Percentiles rank a stretch among this genome's conserved stretches.
These are phyloP conservation scores for Rallus limicola DNA, from an alignment of 2,113 vertebrate genomes.

Conservation along the genomic window DNA sequence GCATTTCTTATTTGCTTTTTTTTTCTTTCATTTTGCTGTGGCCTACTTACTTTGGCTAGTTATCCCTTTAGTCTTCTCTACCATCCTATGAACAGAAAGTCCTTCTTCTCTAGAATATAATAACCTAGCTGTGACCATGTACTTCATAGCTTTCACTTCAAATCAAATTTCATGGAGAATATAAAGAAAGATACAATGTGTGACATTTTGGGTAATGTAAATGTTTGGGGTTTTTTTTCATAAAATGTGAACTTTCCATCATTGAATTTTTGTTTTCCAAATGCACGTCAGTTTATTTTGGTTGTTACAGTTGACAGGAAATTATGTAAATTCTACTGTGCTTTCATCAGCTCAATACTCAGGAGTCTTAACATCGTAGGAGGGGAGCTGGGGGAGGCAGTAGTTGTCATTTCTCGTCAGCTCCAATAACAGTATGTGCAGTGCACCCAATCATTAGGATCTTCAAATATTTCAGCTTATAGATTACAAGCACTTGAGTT, in stretches of 20 bases:
- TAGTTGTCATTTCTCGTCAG: not conserved
- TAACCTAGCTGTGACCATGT: not conserved
- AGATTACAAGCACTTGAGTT: not conserved
- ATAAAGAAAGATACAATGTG: not conserved
- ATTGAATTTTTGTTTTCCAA: not conserved
- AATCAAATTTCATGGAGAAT: not conserved
- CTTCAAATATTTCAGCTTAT: not conserved
- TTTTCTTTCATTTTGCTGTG: not conserved
- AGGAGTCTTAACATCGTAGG: fast-evolving
- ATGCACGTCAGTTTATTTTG: not conserved
- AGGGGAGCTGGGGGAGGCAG: not conserved
- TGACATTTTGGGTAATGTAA: not conserved
- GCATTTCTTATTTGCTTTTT: not conserved
- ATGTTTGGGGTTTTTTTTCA: not conserved
- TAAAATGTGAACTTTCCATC: not conserved
- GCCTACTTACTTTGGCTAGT: not conserved
- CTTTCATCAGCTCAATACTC: not conserved
- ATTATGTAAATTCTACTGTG: not conserved
- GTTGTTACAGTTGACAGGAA: not conserved
- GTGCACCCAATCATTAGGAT: not conserved
- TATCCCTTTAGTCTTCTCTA: not conserved
- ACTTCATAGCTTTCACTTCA: not conserved
- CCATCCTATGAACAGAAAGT: not conserved
- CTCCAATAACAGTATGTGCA: not conserved
- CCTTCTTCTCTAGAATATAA: not conserved